Evolutionary conservation across 2,797 vertebrate species (phyloP).

Genomic region (Sardinella longiceps): DNA sequence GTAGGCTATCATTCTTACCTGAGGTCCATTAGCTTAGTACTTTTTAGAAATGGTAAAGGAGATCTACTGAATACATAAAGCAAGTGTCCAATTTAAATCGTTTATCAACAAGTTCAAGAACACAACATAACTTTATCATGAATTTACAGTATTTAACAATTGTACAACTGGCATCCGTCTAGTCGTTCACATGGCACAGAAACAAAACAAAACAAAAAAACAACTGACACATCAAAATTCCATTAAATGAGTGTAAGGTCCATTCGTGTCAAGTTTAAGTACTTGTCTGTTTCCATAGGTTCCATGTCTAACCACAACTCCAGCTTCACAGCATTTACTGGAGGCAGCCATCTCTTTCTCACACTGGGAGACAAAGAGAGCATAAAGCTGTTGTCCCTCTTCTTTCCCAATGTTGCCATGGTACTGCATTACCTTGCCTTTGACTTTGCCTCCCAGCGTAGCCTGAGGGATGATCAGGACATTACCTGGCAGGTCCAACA

Average conservation of each 20-base stretch:
- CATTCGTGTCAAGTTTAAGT: constrained; percentile 89
- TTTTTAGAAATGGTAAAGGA: no score
- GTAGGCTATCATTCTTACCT: neutral
- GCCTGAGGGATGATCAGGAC: constrained; percentile 93
- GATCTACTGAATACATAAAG: neutral
- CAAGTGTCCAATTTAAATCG: neutral
- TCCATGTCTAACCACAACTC: constrained; percentile 78
- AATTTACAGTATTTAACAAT: neutral
- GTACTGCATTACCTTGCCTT: constrained; percentile 91
- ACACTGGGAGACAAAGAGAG: constrained; percentile 81
- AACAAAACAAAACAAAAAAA: neutral
- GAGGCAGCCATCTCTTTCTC: constrained; percentile 77
- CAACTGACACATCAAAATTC: constrained; percentile 78
- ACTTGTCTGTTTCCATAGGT: constrained; percentile 95
- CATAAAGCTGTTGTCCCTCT: constrained; percentile 85
- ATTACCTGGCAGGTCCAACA: constrained; percentile 85
- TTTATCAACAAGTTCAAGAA: neutral
- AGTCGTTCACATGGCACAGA: neutral
- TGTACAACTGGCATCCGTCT: neutral
- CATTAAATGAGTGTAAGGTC: constrained; percentile 90
- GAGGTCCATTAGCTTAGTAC: no score
- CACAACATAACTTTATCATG: neutral
- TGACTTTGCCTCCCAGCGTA: constrained; percentile 89
- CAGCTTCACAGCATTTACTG: constrained; percentile 67
- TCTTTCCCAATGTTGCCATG: constrained; percentile 89